Evolutionary conservation across 2,797 vertebrate genomes (phyloP).

Genomic region (Danio choprae): DNA sequence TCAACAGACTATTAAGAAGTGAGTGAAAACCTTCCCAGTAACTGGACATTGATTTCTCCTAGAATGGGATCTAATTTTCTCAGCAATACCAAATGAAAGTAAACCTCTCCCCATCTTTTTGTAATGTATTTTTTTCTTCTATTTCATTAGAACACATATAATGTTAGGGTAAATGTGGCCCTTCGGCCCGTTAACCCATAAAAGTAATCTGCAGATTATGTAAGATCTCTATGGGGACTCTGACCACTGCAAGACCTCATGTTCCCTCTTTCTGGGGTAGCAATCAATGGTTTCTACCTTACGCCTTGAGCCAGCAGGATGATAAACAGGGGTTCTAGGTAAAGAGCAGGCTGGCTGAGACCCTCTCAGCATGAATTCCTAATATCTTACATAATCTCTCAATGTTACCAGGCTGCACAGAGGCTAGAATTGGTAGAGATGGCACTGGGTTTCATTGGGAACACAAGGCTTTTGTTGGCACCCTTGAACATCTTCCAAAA

Average conservation of each 20-base stretch:
- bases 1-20: slow-evolving; percentile 29
- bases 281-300: slow-evolving; percentile 35
- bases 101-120: background rate
- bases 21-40: slow-evolving; percentile 15
- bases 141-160: slow-evolving; percentile 22
- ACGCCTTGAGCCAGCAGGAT: slow-evolving; percentile 29
- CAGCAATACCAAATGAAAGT: slow-evolving; percentile 11
- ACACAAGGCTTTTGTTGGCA: slow-evolving; percentile 38
- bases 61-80: slow-evolving; percentile 4
- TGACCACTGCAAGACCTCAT: slow-evolving; percentile 12
- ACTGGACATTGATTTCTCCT: slow-evolving; percentile 9
- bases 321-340: slow-evolving; percentile 21
- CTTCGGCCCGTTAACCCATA: background rate
- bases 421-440: slow-evolving; percentile 15
- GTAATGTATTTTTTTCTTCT: background rate
- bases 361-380: slow-evolving; percentile 34
- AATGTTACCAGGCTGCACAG: slow-evolving; percentile 7
- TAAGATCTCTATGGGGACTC: slow-evolving; percentile 35
- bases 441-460: slow-evolving; percentile 16
- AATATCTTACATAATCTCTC: slow-evolving; percentile 24
- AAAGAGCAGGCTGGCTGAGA: slow-evolving; percentile 11
- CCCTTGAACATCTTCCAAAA: slow-evolving; percentile 36
- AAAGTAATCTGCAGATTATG: slow-evolving; percentile 44
- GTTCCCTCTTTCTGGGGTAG: slow-evolving; percentile 25
- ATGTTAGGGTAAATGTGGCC: slow-evolving; percentile 35